Percentiles rank a stretch among this genome's conserved stretches.
These are phyloP conservation scores for Teleogryllus oceanicus DNA, from an alignment of 2,888 invertebrate species.

Conservation along the genomic window DNA sequence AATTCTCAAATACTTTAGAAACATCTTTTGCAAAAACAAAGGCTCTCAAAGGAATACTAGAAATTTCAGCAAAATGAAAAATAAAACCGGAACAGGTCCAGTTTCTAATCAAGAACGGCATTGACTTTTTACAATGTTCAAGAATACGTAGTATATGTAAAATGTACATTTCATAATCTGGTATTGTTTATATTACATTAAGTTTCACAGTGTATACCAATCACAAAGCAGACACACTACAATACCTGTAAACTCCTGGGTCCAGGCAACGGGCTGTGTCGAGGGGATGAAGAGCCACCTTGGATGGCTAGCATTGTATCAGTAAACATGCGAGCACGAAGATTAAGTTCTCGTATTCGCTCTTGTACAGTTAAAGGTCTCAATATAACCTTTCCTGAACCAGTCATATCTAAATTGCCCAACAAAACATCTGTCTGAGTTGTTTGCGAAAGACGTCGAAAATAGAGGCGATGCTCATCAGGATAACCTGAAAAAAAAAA, in stretches of 20 bases:
- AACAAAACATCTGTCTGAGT: constrained; percentile 50
- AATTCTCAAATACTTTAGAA: too few relatives aligned
- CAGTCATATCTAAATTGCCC: constrained; percentile 47
- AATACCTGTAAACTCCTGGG: constrained; percentile 45
- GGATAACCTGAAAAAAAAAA: constrained; percentile 40
- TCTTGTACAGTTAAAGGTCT: constrained; percentile 49
- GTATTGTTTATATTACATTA: too few relatives aligned
- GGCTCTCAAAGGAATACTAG: too few relatives aligned
- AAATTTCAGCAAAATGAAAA: too few relatives aligned
- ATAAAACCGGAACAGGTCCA: too few relatives aligned
- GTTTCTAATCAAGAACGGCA: too few relatives aligned
- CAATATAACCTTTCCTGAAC: constrained; percentile 46
- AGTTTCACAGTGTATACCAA: too few relatives aligned
- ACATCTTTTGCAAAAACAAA: too few relatives aligned
- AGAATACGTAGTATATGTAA: constrained; percentile 34
- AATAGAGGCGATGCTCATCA: constrained; percentile 47
- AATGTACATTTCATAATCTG: constrained; percentile 29
- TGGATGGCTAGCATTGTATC: constrained; percentile 50
- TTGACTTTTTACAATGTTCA: constrained; percentile 10
- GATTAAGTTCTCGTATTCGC: constrained; percentile 50
- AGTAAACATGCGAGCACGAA: constrained; percentile 50
- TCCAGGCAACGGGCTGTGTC: constrained; percentile 41
- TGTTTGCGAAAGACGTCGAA: constrained; percentile 49
- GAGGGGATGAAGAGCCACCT: constrained; percentile 40
- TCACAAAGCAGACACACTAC: constrained; percentile 5